Evolutionary conservation across 2,797 vertebrate species (phyloP).

Genomic region (Saxicola maurus): DNA sequence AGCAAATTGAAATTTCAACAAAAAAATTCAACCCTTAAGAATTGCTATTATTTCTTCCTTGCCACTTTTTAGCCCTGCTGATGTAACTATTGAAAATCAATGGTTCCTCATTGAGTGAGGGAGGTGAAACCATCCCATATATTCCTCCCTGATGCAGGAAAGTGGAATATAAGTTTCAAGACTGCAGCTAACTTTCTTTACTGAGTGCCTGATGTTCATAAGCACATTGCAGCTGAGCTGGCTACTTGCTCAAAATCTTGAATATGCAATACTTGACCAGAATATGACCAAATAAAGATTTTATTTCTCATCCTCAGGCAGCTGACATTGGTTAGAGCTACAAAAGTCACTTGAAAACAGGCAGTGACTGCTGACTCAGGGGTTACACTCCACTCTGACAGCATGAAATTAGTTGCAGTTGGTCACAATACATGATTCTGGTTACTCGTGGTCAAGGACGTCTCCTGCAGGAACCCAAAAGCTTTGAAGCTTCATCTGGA

Average conservation of each 20-base stretch:
- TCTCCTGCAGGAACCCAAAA: background rate
- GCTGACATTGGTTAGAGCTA: background rate
- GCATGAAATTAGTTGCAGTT: conserved; percentile 19
- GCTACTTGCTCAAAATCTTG: background rate
- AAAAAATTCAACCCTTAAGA: background rate
- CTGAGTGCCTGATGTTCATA: background rate
- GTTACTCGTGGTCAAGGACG: background rate
- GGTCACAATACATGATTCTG: background rate
- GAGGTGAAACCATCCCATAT: background rate
- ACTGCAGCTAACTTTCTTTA: background rate
- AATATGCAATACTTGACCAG: background rate
- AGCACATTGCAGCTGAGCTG: background rate
- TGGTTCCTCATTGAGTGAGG: background rate
- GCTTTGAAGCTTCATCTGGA: conserved; percentile 36
- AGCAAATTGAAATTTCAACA: background rate
- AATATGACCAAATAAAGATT: background rate
- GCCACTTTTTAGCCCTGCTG: background rate
- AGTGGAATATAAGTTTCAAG: background rate
- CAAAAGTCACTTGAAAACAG: background rate
- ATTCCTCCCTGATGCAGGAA: background rate
- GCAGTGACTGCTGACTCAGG: background rate
- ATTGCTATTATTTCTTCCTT: background rate
- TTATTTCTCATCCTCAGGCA: background rate
- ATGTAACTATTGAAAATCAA: background rate
- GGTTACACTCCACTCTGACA: background rate